Evolutionary conservation across 1,140 invertebrate genomes (phyloP), one percentile per base, ranked within the genome.

Genomic region (Oryctes rhinoceros): DNA sequence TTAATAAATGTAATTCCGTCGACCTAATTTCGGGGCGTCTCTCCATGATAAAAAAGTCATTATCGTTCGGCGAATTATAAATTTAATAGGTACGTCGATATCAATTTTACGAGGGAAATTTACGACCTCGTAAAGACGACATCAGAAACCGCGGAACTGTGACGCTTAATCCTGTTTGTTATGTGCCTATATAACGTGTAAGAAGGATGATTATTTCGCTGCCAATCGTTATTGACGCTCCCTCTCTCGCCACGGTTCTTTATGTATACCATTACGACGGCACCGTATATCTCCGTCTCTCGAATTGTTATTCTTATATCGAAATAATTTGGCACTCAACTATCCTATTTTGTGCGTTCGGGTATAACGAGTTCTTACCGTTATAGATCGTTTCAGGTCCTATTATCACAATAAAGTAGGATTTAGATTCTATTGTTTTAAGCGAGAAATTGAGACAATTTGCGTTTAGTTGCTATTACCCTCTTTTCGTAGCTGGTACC

Each of bases 31-130:
- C 53, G 6, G 53, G 13, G 53, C 53, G 53, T 15, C 53, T 59
- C 53, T 59, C 53, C n/a, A 59, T 59, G 53, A 59, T 59, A 59
- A 59, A 59, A 59, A 59, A 59, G 53, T 59, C 53, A 59, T 59
- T 18, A 59, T 4, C 53, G 53, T 59, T 59, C 53, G 53, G 53
- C 53, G 53, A 59, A 59, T 59, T 59, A 59, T 59, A 59, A 59
- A 59, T 59, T 59, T 59, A 59, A 59, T 59, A 59, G 53, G 4
- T 59, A 18, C 18, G 53, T 15, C 53, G 53, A 18, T 59, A 59
- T 59, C 53, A 59, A 59, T 59, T 59, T 59, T 59, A 59, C 53
- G 53, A 59, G 13, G 53, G 53, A 59, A 59, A 59, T 59, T 59
- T 59, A 59, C 15, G 53, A 59, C 13, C 53, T 59, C 53, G 53